phyloP scores from a whole-genome alignment of 2,113 vertebrate species.

The Machaerirhynchus nigripectus region DNA sequence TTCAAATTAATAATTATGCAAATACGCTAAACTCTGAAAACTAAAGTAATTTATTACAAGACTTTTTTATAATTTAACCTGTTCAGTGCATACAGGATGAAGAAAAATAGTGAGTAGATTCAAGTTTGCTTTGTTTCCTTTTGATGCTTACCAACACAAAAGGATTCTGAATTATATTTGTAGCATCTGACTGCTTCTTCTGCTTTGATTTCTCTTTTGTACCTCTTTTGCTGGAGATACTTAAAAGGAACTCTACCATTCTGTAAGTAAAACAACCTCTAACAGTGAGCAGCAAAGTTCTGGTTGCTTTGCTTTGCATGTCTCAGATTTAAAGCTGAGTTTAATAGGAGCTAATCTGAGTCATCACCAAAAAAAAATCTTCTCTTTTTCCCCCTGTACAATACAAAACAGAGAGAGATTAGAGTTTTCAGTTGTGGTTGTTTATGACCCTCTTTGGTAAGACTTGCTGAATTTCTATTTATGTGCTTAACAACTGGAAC shows the following conservation, averaged over 20 bases:
- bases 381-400: accelerated
- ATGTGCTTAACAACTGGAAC: conserved; percentile 20
- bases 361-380: neutral
- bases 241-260: neutral
- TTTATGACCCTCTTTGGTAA: neutral
- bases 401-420: neutral
- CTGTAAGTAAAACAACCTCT: neutral
- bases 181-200: neutral
- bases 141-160: neutral
- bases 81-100: neutral
- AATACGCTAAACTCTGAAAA: neutral
- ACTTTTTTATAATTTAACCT: neutral
- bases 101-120: neutral
- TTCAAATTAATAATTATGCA: neutral
- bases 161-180: neutral
- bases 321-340: neutral
- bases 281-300: neutral
- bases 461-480: conserved; percentile 12
- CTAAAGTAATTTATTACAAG: neutral
- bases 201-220: neutral
- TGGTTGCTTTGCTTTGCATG: neutral
- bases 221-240: neutral
- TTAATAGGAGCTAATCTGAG: neutral
- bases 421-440: neutral
- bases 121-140: neutral